Evolutionary conservation across 2,797 vertebrate species (phyloP), one percentile per base, ranked within the genome.

Genomic region (Eulemur rubriventer): DNA sequence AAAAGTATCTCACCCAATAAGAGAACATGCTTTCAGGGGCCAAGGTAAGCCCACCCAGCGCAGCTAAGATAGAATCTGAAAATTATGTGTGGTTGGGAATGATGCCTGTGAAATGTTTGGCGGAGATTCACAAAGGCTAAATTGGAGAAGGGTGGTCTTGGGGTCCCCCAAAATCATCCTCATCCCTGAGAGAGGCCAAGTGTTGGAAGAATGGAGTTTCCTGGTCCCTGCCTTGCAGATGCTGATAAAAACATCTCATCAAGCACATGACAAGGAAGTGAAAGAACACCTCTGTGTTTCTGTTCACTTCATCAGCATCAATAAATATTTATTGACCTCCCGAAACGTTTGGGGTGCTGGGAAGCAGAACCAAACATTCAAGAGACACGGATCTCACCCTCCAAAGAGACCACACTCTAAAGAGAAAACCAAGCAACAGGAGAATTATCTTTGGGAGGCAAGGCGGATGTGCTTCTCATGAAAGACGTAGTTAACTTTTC

Each of bases 301-400:
- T 50, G 3, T 70, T 63, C 0, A 1, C 38, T 76, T 95, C 91
- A 70, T 85, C 89, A 70, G 91, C 78, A 90, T 82, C 91, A 14
- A 82, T 96, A 61, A 75, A 93, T 95, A 95, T 72, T 76, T 81
- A 93, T n/a, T 43, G 75, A 63, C 30, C 69, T 88, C 72, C 75
- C 4, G 13, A 88, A 84, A 72, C 59, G 18, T 48, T 91, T 86
- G 11, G 81, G 50, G 33, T 38, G 55, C 67, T 69, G 8, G 33
- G 82, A 92, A 95, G 94, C 76, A 96, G 95, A 91, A 86, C 94
- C 61, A 50, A 46, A 81, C 48, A 46, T 43, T 35, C 48, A 13
- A 33, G 67, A 93, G 92, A 65, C 87, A 91, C 0, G 0, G 69
- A 12, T n/a, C 43, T 73, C 55, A 8, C 30, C 61, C 50, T 96